Evolutionary conservation across 2,113 vertebrate species (phyloP), one percentile per base, ranked within the genome.

Genomic region (Microtus ochrogaster): DNA sequence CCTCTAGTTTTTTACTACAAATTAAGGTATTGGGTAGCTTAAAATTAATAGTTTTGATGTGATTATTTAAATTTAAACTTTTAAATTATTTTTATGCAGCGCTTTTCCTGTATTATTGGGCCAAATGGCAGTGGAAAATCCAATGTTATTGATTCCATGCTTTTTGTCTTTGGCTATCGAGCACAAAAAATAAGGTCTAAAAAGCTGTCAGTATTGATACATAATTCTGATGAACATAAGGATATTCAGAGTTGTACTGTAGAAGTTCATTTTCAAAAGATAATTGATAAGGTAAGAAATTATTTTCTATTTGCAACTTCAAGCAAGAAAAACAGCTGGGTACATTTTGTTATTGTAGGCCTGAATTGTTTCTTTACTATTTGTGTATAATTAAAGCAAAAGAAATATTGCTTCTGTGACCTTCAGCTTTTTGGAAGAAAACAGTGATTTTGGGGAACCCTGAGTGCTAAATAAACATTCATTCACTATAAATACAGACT

Each of bases 101-200:
- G 99, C 61, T 99, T 99, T 97, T 99, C 99, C 11, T 99, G 99
- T 93, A 99, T 99, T 98, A 99, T 99, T 97, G 99, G 99, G 70
- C 99, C 99, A 73, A 99, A 99, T 91, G 99, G 99, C 97, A 99
- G 99, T 92, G 99, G 99, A 73, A 99, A 99, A 98, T 99, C 99
- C 98, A 99, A 99, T 95, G 99, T 99, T 97, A 99, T 99, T 96
- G 99, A 99, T 98, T 99, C 99, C 7, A 99, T 99, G 99, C 99
- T 99, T 78, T 99, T 99, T 99, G 99, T 99, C 17, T 99, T 99
- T 97, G 99, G 99, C 76, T 99, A 99, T 95, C 99, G 99, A 98
- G 99, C 99, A 89, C 99, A 99, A 98, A 99, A 99, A 99, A 99
- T 99, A 97, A 98, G 99, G 95, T 99, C 99, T 68, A 99, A 99